phyloP scores from a whole-genome alignment of 2,797 vertebrate genomes.

The Gymnopithys bicolor region DNA sequence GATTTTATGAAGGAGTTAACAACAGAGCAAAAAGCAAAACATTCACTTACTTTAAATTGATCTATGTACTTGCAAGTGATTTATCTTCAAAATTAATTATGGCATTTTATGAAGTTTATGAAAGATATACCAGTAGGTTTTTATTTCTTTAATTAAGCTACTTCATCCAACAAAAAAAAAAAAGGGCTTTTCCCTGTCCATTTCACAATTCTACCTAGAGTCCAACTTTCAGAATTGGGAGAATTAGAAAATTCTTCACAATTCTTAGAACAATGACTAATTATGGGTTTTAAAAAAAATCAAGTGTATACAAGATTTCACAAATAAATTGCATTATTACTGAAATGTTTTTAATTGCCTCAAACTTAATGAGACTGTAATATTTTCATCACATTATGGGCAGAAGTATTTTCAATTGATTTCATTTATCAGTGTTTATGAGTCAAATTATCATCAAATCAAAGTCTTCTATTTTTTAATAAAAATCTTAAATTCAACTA shows the following conservation, averaged over 20 bases:
- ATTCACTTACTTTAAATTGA: not conserved
- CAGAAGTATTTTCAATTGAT: not conserved
- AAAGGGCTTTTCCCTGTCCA: not conserved
- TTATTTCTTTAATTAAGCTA: not conserved
- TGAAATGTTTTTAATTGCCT: not conserved
- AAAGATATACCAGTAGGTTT: not conserved
- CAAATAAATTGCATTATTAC: not conserved
- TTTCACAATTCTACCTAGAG: not conserved
- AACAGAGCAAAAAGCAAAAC: not conserved
- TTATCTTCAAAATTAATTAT: not conserved
- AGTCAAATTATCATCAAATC: not conserved
- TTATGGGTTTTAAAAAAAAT: not conserved
- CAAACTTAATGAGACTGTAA: not conserved
- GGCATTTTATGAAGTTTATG: not conserved
- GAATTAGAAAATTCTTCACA: not conserved
- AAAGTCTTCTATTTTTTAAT: not conserved
- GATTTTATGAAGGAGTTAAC: not conserved
- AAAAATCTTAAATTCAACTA: not conserved
- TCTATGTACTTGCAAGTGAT: not conserved
- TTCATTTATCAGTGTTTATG: not conserved
- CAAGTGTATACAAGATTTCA: not conserved
- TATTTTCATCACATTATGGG: not conserved
- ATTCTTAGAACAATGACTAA: not conserved
- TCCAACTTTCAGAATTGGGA: not conserved
- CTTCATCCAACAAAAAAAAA: not conserved